Percentiles rank a stretch among this genome's conserved stretches.
Evolutionary conservation across 2,888 invertebrate genomes (phyloP).

Genomic region (Caenorhabditis zanzibari): DNA sequence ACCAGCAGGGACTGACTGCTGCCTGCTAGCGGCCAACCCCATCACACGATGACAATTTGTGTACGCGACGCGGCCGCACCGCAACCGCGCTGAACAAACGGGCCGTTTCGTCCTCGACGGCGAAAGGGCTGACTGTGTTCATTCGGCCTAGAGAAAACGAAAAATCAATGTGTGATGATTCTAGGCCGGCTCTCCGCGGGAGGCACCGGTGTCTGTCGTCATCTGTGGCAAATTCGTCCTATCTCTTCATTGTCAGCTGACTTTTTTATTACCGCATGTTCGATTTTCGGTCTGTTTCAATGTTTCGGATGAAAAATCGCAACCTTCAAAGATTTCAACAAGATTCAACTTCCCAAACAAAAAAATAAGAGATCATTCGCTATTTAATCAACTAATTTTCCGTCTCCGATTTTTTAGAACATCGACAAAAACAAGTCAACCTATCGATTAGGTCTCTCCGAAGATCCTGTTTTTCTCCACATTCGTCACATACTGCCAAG

Average conservation of each 20-base stretch:
- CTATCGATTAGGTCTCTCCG: constrained; percentile 37
- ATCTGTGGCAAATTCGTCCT: no score
- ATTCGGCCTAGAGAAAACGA: constrained; percentile 27
- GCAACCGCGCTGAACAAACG: constrained; percentile 57
- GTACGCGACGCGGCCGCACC: constrained; percentile 63
- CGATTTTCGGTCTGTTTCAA: constrained; percentile 17
- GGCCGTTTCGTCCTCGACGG: constrained; percentile 22
- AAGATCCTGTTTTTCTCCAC: constrained; percentile 47
- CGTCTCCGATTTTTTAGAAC: not conserved
- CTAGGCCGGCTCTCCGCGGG: constrained; percentile 27
- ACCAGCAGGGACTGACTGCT: not conserved
- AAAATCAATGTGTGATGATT: constrained; percentile 14
- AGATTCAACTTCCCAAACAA: not conserved
- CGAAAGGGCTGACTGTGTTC: constrained; percentile 10
- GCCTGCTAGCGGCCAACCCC: constrained; percentile 54
- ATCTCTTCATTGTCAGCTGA: constrained; percentile 47
- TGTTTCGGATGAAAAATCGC: not conserved
- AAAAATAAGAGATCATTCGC: constrained; percentile 16
- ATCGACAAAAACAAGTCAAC: constrained; percentile 12
- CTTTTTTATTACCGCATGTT: constrained; percentile 38
- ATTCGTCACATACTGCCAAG: constrained; percentile 43
- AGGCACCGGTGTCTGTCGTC: not conserved
- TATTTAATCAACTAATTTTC: constrained; percentile 21
- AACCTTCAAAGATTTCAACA: not conserved
- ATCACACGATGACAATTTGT: constrained; percentile 66